Evolutionary conservation across 2,888 invertebrate genomes (phyloP), one percentile per base, ranked within the genome.

Genomic region (Podotricha telesiphe): DNA sequence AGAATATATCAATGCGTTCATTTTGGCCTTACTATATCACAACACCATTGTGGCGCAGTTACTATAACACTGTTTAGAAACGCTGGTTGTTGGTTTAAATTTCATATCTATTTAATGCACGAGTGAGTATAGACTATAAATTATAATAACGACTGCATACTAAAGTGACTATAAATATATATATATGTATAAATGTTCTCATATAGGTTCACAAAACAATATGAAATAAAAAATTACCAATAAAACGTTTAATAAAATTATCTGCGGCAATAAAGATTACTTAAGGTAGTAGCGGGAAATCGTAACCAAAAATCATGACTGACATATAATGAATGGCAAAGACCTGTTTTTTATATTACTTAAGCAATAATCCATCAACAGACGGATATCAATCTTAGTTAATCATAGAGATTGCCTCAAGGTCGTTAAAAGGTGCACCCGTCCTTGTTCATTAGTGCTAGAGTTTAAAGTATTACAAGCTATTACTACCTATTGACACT

Each of bases 311-410:
- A 62, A 47, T 62, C 67, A 53, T 67, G 67, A 53, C 62, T 58
- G 64, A 53, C 51, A 51, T 67, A 55, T 51, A 58, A 63, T 65
- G 20, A 58, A 63, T 65, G 20, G 58, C 51, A 64, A 61, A 67
- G 69, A 73, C 69, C 45, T 66, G 70, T 71, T 74, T 69, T 55
- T 62, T 71, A 55, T 42, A 68, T 59, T 69, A 65, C 65, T 62
- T 48, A 34, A 28, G 62, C 59, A 59, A n/a, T 37, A 50, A 34
- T 62, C 48, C 62, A 34, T 62, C 50, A 62, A 50, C 48, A 48
- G 62, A 59, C 59, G 45, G 62, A 50, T 62, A 74, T 74, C 73
- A 71, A 74, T 74, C 74, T 70, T 61, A 61, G 68, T 71, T 73
- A 69, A 72, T 68, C 62, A 72, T 68, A 72, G 68, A 56, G 70